Percentiles rank a stretch among this genome's conserved stretches.
Conservation (phyloP, 2,888 invertebrate species). For the Cancer borealis region DNA sequence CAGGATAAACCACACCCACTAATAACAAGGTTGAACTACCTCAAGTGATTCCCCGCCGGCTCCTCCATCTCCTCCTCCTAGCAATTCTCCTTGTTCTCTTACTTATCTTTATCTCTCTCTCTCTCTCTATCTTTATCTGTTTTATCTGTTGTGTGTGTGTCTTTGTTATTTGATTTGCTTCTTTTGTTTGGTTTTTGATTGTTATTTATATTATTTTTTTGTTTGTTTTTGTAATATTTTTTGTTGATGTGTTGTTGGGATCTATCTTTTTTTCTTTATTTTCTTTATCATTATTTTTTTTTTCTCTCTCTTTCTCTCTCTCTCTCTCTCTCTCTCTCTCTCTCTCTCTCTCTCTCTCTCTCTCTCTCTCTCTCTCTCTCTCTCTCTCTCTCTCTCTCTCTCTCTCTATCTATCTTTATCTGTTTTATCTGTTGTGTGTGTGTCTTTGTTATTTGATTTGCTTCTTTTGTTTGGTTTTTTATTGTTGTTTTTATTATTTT, state of each 20-base stretch:
- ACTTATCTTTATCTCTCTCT: not conserved
- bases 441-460: too few relatives aligned
- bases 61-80: not conserved
- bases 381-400: not conserved
- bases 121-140: not conserved
- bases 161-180: too few relatives aligned
- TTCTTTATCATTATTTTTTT: too few relatives aligned
- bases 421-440: not conserved
- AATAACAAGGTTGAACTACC: not conserved
- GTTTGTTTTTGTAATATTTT: too few relatives aligned
- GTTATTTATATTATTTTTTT: too few relatives aligned
- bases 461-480: too few relatives aligned
- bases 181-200: too few relatives aligned
- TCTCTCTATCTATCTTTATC: not conserved
- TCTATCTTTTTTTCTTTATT: too few relatives aligned
- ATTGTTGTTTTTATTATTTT: too few relatives aligned
- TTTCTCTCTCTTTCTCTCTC: not conserved
- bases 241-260: too few relatives aligned
- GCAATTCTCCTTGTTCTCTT: not conserved
- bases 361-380: constrained; percentile 43
- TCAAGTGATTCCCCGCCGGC: not conserved
- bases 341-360: not conserved
- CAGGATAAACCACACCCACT: constrained; percentile 14
- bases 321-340: constrained; percentile 44
- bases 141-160: not conserved